Evolutionary conservation across 2,888 invertebrate species (phyloP).

Genomic region (Diloba caeruleocephala): DNA sequence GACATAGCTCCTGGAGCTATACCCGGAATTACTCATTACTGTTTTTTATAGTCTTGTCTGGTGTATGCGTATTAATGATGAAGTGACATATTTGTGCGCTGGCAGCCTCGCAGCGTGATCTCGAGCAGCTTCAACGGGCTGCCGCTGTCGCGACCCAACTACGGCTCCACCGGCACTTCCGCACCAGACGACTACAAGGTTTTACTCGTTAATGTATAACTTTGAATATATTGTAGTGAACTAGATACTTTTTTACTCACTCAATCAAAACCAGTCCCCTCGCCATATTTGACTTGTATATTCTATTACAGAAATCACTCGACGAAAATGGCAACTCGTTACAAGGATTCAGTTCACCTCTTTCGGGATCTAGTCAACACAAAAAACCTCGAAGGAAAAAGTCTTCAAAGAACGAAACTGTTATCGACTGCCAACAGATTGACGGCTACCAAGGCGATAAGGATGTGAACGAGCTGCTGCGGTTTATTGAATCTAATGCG

Average conservation of each 20-base stretch:
- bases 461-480: slow-evolving; percentile 93
- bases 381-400: slow-evolving; percentile 90
- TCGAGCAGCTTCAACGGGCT: slow-evolving; percentile 79
- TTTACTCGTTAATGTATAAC: slow-evolving; percentile 31
- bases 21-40: too few species aligned
- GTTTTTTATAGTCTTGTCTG: too few species aligned
- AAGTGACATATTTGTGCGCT: slow-evolving; percentile 5
- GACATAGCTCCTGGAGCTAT: too few species aligned
- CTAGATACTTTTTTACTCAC: too few species aligned
- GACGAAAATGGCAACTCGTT: slow-evolving; percentile 95
- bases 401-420: slow-evolving; percentile 89
- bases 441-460: slow-evolving; percentile 94
- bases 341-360: slow-evolving; percentile 85
- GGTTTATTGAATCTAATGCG: slow-evolving; percentile 92
- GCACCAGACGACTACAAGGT: slow-evolving; percentile 81
- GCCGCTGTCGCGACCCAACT: slow-evolving; percentile 76
- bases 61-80: not conserved
- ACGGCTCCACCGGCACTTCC: slow-evolving; percentile 68
- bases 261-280: too few species aligned
- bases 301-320: slow-evolving; percentile 89
- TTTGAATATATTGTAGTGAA: slow-evolving; percentile 44
- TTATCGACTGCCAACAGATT: slow-evolving; percentile 90
- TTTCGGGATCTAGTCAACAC: slow-evolving; percentile 84
- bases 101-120: slow-evolving; percentile 78
- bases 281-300: too few species aligned